phyloP scores from a whole-genome alignment of 2,888 invertebrate genomes.

The Amphipoea oculea region DNA sequence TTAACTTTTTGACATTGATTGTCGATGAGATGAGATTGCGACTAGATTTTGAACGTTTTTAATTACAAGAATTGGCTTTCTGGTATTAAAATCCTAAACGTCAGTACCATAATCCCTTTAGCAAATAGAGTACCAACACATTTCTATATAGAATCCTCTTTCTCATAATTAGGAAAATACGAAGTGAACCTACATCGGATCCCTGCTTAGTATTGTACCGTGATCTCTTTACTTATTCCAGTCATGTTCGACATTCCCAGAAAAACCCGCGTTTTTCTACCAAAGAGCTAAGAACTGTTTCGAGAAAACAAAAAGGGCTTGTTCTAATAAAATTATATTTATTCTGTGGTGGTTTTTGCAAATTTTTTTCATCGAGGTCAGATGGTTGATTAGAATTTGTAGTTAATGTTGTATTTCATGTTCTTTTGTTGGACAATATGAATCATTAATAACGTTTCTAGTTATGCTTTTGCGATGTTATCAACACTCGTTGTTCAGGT shows the following conservation, averaged over 20 bases:
- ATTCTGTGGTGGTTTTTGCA: slow-evolving; percentile 15
- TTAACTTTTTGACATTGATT: background rate
- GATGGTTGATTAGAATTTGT: slow-evolving; percentile 2
- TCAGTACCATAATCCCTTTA: background rate
- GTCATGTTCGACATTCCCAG: slow-evolving; percentile 70
- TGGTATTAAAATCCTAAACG: background rate
- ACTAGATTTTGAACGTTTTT: background rate
- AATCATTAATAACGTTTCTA: background rate
- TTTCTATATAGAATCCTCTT: slow-evolving; percentile 42
- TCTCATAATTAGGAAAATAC: slow-evolving; percentile 68
- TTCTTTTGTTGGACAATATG: background rate
- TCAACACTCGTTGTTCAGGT: background rate
- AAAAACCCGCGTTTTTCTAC: slow-evolving; percentile 50
- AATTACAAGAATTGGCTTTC: background rate
- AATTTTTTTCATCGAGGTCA: background rate
- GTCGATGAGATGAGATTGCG: background rate
- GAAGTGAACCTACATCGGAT: slow-evolving; percentile 53
- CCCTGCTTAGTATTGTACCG: slow-evolving; percentile 75
- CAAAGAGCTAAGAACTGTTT: slow-evolving; percentile 69
- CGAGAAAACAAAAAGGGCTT: slow-evolving; percentile 66
- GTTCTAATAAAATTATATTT: slow-evolving; percentile 45
- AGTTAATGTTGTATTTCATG: background rate
- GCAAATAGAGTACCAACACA: slow-evolving; percentile 26
- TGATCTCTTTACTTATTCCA: slow-evolving; percentile 79
- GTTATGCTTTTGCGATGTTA: background rate